Conservation (phyloP, 2,888 invertebrate species). For the Lysandra bellargus region DNA sequence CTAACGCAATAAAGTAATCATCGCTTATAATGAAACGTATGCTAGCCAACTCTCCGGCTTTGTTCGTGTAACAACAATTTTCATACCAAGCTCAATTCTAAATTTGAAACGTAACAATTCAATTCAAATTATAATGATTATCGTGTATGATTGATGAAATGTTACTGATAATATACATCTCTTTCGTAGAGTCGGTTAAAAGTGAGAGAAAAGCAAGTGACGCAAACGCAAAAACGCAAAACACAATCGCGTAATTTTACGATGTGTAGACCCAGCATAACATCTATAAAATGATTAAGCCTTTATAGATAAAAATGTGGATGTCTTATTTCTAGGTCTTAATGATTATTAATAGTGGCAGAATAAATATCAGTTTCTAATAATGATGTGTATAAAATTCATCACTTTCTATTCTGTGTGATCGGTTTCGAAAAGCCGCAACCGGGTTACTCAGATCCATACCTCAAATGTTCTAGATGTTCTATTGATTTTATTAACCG, state of each 20-base stretch:
- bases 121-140: not conserved
- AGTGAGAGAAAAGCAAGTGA: not conserved
- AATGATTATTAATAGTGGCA: conserved; percentile 1
- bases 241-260: not conserved
- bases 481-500: conserved; percentile 23
- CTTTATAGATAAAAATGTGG: not conserved
- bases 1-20: not conserved
- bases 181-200: not conserved
- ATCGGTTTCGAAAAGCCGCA: conserved; percentile 32
- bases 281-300: not conserved
- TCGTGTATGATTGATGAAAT: not conserved
- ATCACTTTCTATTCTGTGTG: conserved; percentile 33
- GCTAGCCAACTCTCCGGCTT: not conserved
- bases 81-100: not conserved
- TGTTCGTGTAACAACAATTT: not conserved
- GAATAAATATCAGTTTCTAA: conserved; percentile 11
- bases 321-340: not conserved
- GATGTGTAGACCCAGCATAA: not conserved
- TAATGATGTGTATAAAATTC: conserved; percentile 20
- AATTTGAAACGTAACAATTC: not conserved
- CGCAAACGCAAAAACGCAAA: not conserved
- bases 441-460: conserved; percentile 33
- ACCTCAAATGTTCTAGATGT: conserved; percentile 31
- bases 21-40: not conserved
- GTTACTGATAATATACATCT: not conserved